Percentiles rank a stretch among this genome's conserved stretches.
Conservation (phyloP, 1,140 invertebrate species). For the Zaprionus vittiger region DNA sequence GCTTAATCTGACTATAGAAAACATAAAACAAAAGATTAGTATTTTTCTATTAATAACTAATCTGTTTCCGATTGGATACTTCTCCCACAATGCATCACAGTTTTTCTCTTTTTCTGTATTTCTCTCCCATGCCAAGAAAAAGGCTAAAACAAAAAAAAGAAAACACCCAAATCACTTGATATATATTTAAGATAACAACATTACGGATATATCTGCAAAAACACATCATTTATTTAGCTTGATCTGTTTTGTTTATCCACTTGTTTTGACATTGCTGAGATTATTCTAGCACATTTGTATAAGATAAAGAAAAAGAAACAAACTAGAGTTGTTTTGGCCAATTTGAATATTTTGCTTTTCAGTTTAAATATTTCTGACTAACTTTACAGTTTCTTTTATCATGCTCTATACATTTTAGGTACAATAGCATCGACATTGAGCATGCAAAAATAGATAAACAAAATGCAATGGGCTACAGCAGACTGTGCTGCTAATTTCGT, state of each 20-base stretch:
- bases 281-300: too few species aligned
- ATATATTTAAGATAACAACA: too few species aligned
- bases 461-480: slow-evolving; percentile 29
- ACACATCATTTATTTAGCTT: too few species aligned
- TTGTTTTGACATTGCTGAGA: too few species aligned
- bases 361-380: neutral
- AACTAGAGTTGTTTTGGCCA: too few species aligned
- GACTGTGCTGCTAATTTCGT: slow-evolving; percentile 21
- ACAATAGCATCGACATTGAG: slow-evolving; percentile 16
- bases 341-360: too few species aligned
- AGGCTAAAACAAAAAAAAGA: neutral
- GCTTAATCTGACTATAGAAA: too few species aligned
- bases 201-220: too few species aligned
- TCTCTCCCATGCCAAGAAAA: neutral
- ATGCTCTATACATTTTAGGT: slow-evolving; percentile 23
- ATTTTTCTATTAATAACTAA: neutral
- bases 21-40: neutral
- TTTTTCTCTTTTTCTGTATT: neutral
- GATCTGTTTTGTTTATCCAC: neutral
- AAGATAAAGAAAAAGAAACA: too few species aligned
- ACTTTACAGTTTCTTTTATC: neutral
- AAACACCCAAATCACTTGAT: too few species aligned
- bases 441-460: slow-evolving; percentile 23
- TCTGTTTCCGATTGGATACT: neutral
- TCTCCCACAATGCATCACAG: neutral